Base-by-base conservation (phyloP, 2,113 vertebrate genomes). In the Nothobranchius furzeri region DNA sequence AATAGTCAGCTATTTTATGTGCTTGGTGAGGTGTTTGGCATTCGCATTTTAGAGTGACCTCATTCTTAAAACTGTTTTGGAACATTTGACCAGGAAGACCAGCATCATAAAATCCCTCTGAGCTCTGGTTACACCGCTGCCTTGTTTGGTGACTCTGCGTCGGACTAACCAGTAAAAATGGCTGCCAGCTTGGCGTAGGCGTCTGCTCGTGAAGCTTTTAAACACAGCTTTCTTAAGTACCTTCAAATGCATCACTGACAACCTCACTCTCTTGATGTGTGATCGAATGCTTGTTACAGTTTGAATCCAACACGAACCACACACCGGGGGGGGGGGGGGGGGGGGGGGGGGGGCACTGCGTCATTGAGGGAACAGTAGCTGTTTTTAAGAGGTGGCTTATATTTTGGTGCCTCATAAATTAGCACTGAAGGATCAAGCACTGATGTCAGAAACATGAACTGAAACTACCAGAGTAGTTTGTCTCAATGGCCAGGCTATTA, bases 371-470 rank as follows among this genome's bases (percentile, higher is more conserved):
- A 70, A 82, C 63, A 37, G 81, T 73, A 76, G 89, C 75, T n/a
- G 45, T 10, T 24, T 60, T 40, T 64, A 8, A 6, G 9, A 57
- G 75, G 75, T 73, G 20, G 70, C 57, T 30, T 65, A 61, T 58
- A 52, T 68, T 79, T 79, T 70, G 76, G 4, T 70, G 81, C 54
- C 14, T 83, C 68, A 45, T 42, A 47, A 75, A 48, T n/a, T 79
- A 60, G 64, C 66, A 9, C 68, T 49, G 83, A 71, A 35, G 85
- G 76, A 73, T 77, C 13, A 66, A 81, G 67, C 80, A 77, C 45
- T 86, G 85, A 88, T 83, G 80, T 88, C 88, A 90, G 72, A 79
- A 76, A 75, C 68, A 81, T 83, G 85, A 88, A 89, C 83, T 71
- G 59, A 64, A 75, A 62, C 62, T 1, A 49, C 37, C 37, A 40